These are phyloP conservation scores for Apodemia hepburni DNA, from an alignment of 2,888 invertebrate genomes.

Conservation along the genomic window DNA sequence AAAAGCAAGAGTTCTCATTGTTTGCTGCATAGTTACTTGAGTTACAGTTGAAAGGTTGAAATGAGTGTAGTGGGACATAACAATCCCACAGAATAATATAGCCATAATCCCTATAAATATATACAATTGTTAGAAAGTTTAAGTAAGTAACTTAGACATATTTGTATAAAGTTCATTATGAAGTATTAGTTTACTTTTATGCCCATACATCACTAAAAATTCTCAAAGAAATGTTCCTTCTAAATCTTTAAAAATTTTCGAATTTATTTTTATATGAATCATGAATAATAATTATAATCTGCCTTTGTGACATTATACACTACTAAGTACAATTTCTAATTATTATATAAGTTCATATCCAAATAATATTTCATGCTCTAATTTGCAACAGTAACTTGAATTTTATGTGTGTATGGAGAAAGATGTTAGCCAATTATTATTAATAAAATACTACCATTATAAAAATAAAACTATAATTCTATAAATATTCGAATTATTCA, in stretches of 20 bases:
- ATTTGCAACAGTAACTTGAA: not conserved
- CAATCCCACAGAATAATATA: slow-evolving; percentile 98
- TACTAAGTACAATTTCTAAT: not conserved
- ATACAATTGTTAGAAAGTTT: not conserved
- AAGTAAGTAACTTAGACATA: too few relatives aligned
- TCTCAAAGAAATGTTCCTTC: too few relatives aligned
- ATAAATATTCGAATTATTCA: too few relatives aligned
- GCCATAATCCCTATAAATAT: slow-evolving; percentile 95
- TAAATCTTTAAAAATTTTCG: too few relatives aligned
- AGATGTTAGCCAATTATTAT: too few relatives aligned
- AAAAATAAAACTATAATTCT: too few relatives aligned
- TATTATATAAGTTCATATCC: not conserved
- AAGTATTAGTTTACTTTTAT: too few relatives aligned
- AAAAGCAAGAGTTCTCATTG: slow-evolving; percentile 97
- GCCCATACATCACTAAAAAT: too few relatives aligned
- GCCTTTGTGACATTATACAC: not conserved
- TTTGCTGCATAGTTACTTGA: slow-evolving; percentile 99
- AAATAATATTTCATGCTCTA: not conserved
- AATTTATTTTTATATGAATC: too few relatives aligned
- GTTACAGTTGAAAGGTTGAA: slow-evolving; percentile 98
- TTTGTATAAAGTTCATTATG: too few relatives aligned
- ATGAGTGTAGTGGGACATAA: slow-evolving; percentile 99
- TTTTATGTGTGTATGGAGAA: not conserved
- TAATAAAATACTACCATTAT: too few relatives aligned
- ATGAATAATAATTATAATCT: not conserved